phyloP scores from a whole-genome alignment of 2,888 invertebrate species.

The Pammene aurita region DNA sequence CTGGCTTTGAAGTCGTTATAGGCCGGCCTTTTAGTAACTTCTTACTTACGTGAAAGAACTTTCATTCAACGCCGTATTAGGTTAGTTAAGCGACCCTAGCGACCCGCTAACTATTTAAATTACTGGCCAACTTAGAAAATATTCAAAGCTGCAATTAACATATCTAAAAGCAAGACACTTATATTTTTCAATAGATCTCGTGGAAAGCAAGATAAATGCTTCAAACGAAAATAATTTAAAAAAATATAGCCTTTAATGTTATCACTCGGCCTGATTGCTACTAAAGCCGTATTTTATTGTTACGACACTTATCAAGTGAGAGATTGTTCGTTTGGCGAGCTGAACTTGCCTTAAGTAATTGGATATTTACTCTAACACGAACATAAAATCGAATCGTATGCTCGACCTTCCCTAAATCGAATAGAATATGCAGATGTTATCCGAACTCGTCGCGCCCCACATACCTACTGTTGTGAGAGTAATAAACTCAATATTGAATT shows the following conservation, averaged over 20 bases:
- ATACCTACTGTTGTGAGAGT: constrained; percentile 41
- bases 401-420: constrained; percentile 56
- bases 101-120: constrained; percentile 12
- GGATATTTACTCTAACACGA: constrained; percentile 66
- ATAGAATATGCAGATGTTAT: constrained; percentile 47
- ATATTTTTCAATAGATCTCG: constrained; percentile 8
- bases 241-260: constrained; percentile 39
- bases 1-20: constrained; percentile 40
- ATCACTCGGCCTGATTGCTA: constrained; percentile 41
- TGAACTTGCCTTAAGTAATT: constrained; percentile 69
- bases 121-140: constrained; percentile 13
- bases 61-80: constrained; percentile 32
- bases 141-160: constrained; percentile 33
- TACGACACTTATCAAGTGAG: constrained; percentile 54
- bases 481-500: constrained; percentile 41
- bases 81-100: constrained; percentile 25
- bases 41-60: constrained; percentile 38
- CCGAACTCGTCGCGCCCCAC: constrained; percentile 32
- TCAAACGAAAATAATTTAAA: constrained; percentile 32
- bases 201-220: constrained; percentile 11
- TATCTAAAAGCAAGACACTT: not conserved
- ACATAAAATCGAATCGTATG: constrained; percentile 60
- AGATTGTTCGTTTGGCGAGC: constrained; percentile 49
- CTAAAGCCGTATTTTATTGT: constrained; percentile 53
- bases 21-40: constrained; percentile 38